A percentile compares a stretch with the other conserved stretches of the same genome.
phyloP scores from a whole-genome alignment of 92 coral and sea anemone genomes.

The Epizoanthus ramosus region DNA sequence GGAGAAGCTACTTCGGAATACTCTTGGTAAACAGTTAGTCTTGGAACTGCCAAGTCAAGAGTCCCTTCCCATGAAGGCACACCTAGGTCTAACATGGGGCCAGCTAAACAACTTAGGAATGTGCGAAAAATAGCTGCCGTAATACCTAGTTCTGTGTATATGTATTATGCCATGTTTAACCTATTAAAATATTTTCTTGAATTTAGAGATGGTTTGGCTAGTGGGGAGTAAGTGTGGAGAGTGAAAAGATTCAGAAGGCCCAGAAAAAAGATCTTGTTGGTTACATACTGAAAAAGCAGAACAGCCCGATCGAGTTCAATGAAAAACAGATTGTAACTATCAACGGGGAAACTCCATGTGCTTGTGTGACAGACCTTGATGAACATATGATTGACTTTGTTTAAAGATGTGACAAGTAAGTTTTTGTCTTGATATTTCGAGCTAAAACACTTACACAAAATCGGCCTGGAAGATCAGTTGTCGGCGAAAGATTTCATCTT shows the following conservation, averaged over 20 bases:
- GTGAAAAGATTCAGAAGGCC: background rate
- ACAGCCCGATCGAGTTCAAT: background rate
- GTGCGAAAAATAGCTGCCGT: background rate
- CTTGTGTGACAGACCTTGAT: too few relatives aligned
- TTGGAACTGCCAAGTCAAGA: background rate
- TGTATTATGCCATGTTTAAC: background rate
- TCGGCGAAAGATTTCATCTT: too few relatives aligned
- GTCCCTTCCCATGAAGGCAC: background rate
- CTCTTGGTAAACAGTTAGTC: background rate
- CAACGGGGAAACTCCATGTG: background rate
- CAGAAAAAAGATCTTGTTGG: background rate
- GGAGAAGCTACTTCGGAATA: background rate
- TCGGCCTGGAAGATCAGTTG: too few relatives aligned
- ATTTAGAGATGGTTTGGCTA: background rate
- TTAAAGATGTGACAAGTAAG: too few relatives aligned
- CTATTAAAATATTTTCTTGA: too few relatives aligned
- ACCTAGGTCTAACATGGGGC: background rate
- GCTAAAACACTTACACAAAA: too few relatives aligned
- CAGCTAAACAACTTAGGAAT: background rate
- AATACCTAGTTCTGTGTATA: background rate
- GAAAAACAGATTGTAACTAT: background rate
- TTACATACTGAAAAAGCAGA: background rate
- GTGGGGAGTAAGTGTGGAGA: background rate
- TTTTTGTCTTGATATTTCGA: too few relatives aligned
- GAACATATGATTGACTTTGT: too few relatives aligned